Evolutionary conservation across 2,113 vertebrate species (phyloP).

Genomic region (Mustela nigripes): DNA sequence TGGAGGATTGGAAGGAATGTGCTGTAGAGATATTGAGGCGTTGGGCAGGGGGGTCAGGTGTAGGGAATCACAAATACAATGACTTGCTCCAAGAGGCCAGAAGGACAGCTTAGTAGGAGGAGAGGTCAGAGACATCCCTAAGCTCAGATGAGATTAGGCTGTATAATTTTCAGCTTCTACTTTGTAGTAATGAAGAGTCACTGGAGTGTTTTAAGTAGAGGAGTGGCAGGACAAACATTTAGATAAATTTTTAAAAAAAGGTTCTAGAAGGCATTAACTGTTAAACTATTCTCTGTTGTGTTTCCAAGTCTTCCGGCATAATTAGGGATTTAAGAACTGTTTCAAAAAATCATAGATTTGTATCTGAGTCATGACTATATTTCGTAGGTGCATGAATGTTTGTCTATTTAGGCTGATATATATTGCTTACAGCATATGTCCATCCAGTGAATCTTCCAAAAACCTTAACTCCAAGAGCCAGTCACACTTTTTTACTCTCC

Average conservation of each 20-base stretch:
- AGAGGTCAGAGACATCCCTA: background rate
- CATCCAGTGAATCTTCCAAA: background rate
- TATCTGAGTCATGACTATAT: background rate
- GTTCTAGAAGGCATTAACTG: background rate
- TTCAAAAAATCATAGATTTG: background rate
- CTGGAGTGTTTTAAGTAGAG: background rate
- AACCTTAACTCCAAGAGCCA: background rate
- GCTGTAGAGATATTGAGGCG: too few species aligned
- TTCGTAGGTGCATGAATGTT: background rate
- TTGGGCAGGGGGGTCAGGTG: too few species aligned
- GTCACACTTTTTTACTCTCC: background rate
- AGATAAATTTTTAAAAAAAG: background rate
- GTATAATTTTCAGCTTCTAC: background rate
- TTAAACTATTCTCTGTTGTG: background rate
- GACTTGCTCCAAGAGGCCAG: background rate
- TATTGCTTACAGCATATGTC: background rate
- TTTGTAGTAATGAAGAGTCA: background rate
- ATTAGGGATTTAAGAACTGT: background rate
- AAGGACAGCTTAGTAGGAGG: background rate
- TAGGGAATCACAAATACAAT: background rate
- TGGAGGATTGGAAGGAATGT: background rate
- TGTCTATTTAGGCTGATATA: background rate
- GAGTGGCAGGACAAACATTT: background rate
- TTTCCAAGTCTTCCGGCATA: background rate
- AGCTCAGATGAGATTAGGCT: background rate